Evolutionary conservation across 2,113 vertebrate genomes (phyloP), one percentile per base, ranked within the genome.

Genomic region (Thalassarche chlororhynchos): DNA sequence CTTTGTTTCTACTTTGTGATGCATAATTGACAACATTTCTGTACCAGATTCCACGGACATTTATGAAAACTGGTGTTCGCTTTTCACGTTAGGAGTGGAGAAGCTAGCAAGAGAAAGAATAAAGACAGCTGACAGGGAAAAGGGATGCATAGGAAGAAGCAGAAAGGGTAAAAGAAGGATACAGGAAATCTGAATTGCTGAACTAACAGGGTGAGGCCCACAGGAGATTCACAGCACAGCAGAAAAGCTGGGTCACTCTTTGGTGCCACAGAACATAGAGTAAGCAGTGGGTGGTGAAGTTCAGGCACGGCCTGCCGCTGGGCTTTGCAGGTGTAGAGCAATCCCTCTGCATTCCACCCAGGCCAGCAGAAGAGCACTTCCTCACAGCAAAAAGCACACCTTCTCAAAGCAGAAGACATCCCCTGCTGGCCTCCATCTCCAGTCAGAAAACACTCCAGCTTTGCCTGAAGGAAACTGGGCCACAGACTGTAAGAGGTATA

Each of bases 1-100:
- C 78, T 97, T 89, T 77, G 8, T 78, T 95, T 92, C 64, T 54
- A 64, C 38, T 90, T 74, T 42, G 34, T 70, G 71, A 90, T 78
- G 32, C 79, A 75, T 5, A 51, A 88, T 7, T 86, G 85, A 57
- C 61, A 87, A 60, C 14, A 75, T 44, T 93, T 88, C 64, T 87
- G 36, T 61, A 86, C 32, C 17, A 93, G 55, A 78, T 86, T 92
- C 24, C 55, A 75, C 7, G 5, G n/a, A 62, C 7, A 3, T 31
- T 86, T 81, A 86, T 28, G 38, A 88, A 94, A 92, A 93, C 18
- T 44, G 42, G 38, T 62, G 25, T 24, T 34, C 46, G 36, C 26
- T 81, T 80, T 40, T n/a, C 11, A 84, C 13, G 1, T 26, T 52
- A 60, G 25, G 14, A 72, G 25, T 15, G 19, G 11, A 38, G 31